phyloP scores from a whole-genome alignment of 1,140 invertebrate species.

The Lasioglossum albipes region DNA sequence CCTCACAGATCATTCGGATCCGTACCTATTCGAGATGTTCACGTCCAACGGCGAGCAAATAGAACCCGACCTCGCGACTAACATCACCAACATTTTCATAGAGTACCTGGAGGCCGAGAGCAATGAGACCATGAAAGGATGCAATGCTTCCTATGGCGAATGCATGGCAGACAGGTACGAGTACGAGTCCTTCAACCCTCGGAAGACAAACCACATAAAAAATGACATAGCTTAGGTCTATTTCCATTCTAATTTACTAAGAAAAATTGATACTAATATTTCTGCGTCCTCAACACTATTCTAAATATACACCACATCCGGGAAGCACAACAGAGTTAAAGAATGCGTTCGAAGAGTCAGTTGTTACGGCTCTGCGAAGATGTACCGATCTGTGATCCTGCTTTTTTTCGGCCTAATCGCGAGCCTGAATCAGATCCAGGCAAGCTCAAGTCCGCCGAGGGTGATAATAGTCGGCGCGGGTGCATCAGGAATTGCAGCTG shows the following conservation, averaged over 20 bases:
- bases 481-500: conserved; percentile 82
- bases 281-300: too few species aligned
- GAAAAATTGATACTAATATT: too few species aligned
- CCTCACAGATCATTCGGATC: conserved; percentile 30
- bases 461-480: conserved; percentile 83
- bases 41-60: conserved; percentile 38
- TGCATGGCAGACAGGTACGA: conserved; percentile 71
- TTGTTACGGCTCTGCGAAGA: neutral
- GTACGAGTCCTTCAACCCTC: too few species aligned
- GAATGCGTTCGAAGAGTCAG: neutral
- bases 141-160: conserved; percentile 74
- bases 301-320: too few species aligned
- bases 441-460: conserved; percentile 18
- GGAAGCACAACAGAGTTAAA: too few species aligned
- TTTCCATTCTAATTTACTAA: too few species aligned
- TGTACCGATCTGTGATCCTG: conserved; percentile 6
- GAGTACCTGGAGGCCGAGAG: conserved; percentile 37
- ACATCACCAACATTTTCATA: conserved; percentile 74
- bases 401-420: neutral
- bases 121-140: conserved; percentile 54
- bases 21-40: neutral
- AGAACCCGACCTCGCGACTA: conserved; percentile 48
- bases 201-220: too few species aligned
- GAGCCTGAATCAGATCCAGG: neutral
- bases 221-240: too few species aligned